Percentiles rank a stretch among this genome's conserved stretches.
phyloP scores from a whole-genome alignment of 2,888 invertebrate species.

The Acleris sparsana region DNA sequence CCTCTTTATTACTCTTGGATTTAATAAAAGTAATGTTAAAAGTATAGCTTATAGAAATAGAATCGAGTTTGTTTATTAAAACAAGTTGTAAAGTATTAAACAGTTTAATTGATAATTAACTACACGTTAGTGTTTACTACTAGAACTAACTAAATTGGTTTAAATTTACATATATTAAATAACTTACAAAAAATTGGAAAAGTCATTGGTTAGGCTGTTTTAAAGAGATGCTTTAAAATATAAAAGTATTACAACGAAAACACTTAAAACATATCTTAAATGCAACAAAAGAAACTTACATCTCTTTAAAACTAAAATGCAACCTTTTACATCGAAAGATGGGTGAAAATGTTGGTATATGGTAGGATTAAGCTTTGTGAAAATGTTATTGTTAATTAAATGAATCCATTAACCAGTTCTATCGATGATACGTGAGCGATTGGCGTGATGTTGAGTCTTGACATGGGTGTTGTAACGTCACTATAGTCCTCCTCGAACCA shows the following conservation, averaged over 20 bases:
- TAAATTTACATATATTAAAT: constrained; percentile 46
- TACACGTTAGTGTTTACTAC: constrained; percentile 60
- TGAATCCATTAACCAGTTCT: constrained; percentile 80
- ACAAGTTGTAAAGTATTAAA: constrained; percentile 62
- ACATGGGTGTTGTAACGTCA: constrained; percentile 66
- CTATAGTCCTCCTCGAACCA: constrained; percentile 72
- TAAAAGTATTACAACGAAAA: constrained; percentile 29
- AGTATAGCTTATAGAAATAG: constrained; percentile 46
- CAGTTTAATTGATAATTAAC: constrained; percentile 59
- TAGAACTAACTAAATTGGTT: constrained; percentile 53
- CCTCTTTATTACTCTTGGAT: constrained; percentile 77
- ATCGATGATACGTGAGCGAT: constrained; percentile 71
- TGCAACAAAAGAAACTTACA: constrained; percentile 42
- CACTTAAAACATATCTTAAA: constrained; percentile 36
- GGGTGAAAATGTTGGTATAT: constrained; percentile 56
- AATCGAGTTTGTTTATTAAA: constrained; percentile 58
- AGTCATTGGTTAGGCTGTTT: constrained; percentile 47
- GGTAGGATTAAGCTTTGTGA: constrained; percentile 46
- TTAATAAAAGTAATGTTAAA: constrained; percentile 49
- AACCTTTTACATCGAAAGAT: constrained; percentile 52
- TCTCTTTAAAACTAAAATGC: constrained; percentile 64
- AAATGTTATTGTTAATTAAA: constrained; percentile 56
- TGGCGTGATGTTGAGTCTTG: constrained; percentile 65
- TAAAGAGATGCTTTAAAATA: constrained; percentile 55
- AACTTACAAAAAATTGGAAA: constrained; percentile 36